Conservation (phyloP, 2,888 invertebrate species). For the Aleiodes alternator region DNA sequence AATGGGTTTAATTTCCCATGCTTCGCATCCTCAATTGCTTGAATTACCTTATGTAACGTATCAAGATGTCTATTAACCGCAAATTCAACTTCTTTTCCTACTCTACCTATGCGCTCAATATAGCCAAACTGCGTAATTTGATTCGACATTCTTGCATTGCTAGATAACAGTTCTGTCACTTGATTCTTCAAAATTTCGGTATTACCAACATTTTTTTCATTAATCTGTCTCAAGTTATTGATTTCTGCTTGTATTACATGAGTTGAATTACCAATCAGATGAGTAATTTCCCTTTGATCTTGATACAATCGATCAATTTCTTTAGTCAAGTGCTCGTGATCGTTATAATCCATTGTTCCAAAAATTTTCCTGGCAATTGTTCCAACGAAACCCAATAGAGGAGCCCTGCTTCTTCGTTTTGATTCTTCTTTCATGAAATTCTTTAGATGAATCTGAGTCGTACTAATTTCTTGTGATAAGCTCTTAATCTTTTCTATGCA, state of each 20-base stretch:
- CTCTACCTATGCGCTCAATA: background rate
- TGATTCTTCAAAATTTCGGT: background rate
- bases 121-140: background rate
- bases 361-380: background rate
- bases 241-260: background rate
- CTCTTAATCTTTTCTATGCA: too few relatives aligned
- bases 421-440: background rate
- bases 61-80: background rate
- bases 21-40: background rate
- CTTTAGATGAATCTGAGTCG: too few relatives aligned
- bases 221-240: background rate
- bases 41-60: background rate
- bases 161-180: background rate
- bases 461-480: too few relatives aligned
- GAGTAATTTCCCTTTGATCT: background rate
- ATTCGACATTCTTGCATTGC: background rate
- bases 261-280: background rate
- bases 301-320: background rate
- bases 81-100: background rate
- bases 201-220: background rate
- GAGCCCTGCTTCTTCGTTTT: background rate
- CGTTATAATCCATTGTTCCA: constrained; percentile 1
- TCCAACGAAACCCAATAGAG: background rate
- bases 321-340: background rate
- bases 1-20: constrained; percentile 1